A percentile compares a stretch with the other conserved stretches of the same genome.
Evolutionary conservation across 2,888 invertebrate species (phyloP).

Genomic region (Caenorhabditis panamensis): DNA sequence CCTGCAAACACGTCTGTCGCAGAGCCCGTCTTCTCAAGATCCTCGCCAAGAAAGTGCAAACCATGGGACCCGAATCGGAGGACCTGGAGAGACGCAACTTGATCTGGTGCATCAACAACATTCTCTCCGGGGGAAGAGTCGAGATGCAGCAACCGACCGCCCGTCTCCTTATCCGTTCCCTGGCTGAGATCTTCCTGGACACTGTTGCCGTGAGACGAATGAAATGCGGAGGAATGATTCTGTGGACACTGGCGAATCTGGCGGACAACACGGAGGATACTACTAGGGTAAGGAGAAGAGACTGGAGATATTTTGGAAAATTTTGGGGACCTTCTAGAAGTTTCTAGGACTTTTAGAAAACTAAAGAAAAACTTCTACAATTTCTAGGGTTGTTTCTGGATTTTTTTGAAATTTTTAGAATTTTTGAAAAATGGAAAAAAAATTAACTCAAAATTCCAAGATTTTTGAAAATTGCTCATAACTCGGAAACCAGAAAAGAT

Average conservation of each 20-base stretch:
- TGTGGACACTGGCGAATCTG: conserved; percentile 64
- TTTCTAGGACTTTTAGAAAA: too few relatives aligned
- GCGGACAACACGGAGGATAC: conserved; percentile 59
- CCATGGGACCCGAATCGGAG: neutral
- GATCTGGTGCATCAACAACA: conserved; percentile 64
- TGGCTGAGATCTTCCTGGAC: conserved; percentile 26
- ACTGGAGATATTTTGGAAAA: too few relatives aligned
- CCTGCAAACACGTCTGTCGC: conserved; percentile 55
- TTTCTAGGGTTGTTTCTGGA: neutral
- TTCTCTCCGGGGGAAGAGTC: conserved; percentile 57
- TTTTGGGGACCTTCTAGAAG: too few relatives aligned
- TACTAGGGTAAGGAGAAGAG: too few relatives aligned
- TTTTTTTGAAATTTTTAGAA: neutral
- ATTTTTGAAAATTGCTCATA: neutral
- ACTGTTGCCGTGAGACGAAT: neutral
- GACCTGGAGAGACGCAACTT: conserved; percentile 39
- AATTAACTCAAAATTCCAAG: too few relatives aligned
- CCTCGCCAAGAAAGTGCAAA: conserved; percentile 40
- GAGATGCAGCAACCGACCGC: conserved; percentile 19
- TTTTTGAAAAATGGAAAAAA: too few relatives aligned
- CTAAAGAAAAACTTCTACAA: too few relatives aligned
- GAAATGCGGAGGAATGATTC: conserved; percentile 36
- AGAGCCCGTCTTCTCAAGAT: conserved; percentile 39
- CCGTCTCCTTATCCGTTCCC: conserved; percentile 26
- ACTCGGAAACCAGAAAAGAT: too few relatives aligned